Evolutionary conservation across 2,797 vertebrate species (phyloP).

Genomic region (Saxicola maurus): DNA sequence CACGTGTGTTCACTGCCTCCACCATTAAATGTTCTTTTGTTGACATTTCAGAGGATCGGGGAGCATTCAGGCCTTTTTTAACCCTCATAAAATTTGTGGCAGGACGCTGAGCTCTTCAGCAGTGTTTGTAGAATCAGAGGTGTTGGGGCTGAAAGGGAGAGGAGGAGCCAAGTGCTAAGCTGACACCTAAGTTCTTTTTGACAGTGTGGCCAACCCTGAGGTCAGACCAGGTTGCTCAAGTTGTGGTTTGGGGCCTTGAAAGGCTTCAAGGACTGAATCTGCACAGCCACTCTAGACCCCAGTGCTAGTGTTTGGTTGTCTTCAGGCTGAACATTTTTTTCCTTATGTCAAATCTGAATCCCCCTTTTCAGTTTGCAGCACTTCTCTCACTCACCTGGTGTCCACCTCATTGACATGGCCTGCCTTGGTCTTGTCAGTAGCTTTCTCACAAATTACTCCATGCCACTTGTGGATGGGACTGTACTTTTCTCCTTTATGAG

Average conservation of each 20-base stretch:
- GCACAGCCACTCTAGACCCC: neutral
- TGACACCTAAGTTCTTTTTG: neutral
- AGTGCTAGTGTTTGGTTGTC: neutral
- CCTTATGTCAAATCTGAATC: neutral
- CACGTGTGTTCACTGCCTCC: rapidly evolving
- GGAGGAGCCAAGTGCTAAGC: neutral
- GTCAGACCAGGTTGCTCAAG: neutral
- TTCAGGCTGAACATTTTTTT: neutral
- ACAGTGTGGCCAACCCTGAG: neutral
- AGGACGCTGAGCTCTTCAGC: neutral
- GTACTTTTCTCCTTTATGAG: neutral
- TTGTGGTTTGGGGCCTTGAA: neutral
- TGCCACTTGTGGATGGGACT: neutral
- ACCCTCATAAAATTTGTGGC: rapidly evolving
- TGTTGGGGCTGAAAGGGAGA: neutral
- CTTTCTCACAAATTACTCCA: neutral
- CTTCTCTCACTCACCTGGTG: rapidly evolving
- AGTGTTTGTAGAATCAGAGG: neutral
- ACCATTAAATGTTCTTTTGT: rapidly evolving
- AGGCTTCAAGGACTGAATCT: neutral
- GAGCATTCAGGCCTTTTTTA: neutral
- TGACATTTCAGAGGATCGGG: rapidly evolving
- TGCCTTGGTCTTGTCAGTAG: neutral
- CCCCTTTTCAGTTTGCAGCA: neutral
- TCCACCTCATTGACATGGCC: rapidly evolving